phyloP scores from a whole-genome alignment of 1,140 invertebrate genomes.

The Andrena cerasifolii region DNA sequence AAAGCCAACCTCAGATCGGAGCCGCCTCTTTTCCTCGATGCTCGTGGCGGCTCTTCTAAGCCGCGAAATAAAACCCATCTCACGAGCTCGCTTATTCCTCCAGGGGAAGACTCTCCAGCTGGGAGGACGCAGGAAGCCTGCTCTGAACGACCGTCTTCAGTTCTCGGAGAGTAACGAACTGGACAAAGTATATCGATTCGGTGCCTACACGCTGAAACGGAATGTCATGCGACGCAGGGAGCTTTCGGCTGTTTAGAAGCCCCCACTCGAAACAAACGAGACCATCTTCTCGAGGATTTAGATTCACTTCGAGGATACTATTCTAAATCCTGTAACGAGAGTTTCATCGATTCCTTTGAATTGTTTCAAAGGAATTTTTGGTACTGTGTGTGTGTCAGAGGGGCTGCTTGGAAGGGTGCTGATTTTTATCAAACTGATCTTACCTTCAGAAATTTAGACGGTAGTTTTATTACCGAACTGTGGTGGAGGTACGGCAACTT shows the following conservation, averaged over 20 bases:
- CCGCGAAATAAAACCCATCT: constrained; percentile 67
- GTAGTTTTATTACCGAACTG: no score
- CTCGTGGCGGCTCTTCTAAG: constrained; percentile 56
- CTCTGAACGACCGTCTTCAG: constrained; percentile 22
- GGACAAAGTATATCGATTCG: constrained; percentile 42
- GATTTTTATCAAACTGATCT: no score
- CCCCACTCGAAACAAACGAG: not conserved
- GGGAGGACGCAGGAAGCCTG: constrained; percentile 28
- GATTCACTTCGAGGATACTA: no score
- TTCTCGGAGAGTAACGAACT: constrained; percentile 30
- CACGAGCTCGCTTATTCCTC: constrained; percentile 42
- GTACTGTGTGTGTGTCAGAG: no score
- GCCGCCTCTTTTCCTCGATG: constrained; percentile 27
- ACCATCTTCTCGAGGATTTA: not conserved
- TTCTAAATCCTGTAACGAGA: no score
- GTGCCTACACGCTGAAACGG: not conserved
- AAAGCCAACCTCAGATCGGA: constrained; percentile 50
- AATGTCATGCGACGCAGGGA: constrained; percentile 16
- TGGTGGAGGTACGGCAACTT: no score
- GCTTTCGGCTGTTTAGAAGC: not conserved
- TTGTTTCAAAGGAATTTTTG: no score
- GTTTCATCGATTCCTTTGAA: no score
- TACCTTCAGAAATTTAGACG: no score
- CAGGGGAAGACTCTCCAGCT: not conserved
- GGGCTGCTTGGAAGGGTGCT: no score